Evolutionary conservation across 2,113 vertebrate genomes (phyloP).

Genomic region (Notarius quadriscutis): DNA sequence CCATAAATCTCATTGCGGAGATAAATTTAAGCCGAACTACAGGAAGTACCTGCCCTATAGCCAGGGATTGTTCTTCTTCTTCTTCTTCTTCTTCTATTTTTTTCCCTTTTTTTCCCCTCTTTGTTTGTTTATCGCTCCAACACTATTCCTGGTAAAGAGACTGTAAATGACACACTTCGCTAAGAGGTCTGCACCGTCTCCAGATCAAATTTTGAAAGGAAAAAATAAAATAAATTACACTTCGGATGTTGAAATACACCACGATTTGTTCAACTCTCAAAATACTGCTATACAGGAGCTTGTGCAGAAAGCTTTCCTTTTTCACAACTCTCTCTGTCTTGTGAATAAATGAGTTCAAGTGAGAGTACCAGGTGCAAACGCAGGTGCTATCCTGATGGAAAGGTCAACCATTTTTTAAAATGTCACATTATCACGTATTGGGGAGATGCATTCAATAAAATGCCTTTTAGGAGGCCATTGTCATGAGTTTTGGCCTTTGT

Average conservation of each 20-base stretch:
- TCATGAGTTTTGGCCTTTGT: conserved; percentile 11
- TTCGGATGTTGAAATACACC: neutral
- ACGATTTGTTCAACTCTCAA: conserved; percentile 1
- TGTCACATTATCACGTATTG: conserved; percentile 42
- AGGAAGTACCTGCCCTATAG: conserved; percentile 41
- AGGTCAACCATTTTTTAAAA: conserved; percentile 49
- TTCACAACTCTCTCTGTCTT: conserved; percentile 22
- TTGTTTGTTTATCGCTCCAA: neutral
- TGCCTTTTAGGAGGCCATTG: conserved; percentile 21
- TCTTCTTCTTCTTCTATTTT: neutral
- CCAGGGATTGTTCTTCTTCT: neutral
- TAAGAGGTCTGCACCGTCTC: neutral
- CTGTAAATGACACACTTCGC: neutral
- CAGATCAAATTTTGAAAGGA: neutral
- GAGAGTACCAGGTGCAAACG: conserved; percentile 50
- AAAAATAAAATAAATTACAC: neutral
- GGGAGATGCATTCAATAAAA: conserved; percentile 41
- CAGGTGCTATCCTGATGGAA: conserved; percentile 42
- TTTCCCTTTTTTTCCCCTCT: neutral
- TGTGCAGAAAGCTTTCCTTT: conserved; percentile 4
- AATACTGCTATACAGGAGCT: conserved; percentile 9
- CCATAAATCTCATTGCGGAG: conserved; percentile 48
- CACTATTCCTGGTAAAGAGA: neutral
- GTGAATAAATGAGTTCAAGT: conserved; percentile 37
- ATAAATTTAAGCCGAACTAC: conserved; percentile 54